Conservation (phyloP, 2,888 invertebrate genomes). For the Andrena marginata region DNA sequence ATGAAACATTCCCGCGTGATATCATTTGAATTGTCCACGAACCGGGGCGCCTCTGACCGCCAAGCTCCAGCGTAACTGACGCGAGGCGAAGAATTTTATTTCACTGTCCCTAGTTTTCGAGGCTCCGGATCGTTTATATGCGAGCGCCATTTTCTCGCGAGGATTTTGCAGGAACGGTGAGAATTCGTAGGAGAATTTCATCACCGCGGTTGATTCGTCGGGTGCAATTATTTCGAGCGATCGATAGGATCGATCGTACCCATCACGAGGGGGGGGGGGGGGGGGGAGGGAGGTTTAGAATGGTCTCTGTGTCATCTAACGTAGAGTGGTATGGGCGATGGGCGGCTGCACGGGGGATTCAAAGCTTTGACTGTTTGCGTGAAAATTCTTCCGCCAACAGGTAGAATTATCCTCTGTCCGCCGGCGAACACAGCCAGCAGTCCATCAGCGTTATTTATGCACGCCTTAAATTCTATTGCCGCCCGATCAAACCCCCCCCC, state of each 20-base stretch:
- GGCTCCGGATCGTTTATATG: not conserved
- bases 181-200: not conserved
- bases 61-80: not conserved
- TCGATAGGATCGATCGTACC: constrained; percentile 13
- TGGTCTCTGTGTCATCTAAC: constrained; percentile 20
- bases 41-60: not conserved
- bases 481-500: constrained; percentile 53
- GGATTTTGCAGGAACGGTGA: constrained; percentile 3
- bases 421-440: constrained; percentile 16
- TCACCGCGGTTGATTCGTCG: not conserved
- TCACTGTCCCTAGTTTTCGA: too few relatives aligned
- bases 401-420: constrained; percentile 39
- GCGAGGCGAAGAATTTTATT: not conserved
- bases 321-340: constrained; percentile 19
- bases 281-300: not conserved
- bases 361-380: constrained; percentile 27
- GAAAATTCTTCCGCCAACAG: constrained; percentile 59
- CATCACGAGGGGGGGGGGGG: too few relatives aligned
- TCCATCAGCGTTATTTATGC: constrained; percentile 71
- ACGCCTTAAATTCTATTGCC: constrained; percentile 72
- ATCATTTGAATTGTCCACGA: not conserved
- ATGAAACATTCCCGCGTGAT: not conserved
- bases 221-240: constrained; percentile 25
- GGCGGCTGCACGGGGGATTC: not conserved
- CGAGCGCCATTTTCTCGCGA: not conserved